A percentile compares a stretch with the other conserved stretches of the same genome.
These are phyloP conservation scores for Ditylenchus dipsaci DNA, from an alignment of 1,140 invertebrate genomes.

Conservation along the genomic window DNA sequence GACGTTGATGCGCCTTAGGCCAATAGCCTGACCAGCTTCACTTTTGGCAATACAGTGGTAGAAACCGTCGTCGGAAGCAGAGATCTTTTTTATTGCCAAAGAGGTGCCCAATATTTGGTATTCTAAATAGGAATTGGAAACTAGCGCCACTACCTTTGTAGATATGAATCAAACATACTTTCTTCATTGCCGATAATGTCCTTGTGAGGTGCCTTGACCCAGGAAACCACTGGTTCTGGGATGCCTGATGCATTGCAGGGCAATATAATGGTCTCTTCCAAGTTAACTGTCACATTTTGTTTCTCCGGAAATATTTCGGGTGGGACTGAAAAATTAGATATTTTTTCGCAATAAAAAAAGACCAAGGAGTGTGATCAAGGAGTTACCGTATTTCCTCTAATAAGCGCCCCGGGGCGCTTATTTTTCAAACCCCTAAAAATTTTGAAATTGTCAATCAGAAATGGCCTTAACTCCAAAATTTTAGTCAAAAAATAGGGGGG, in stretches of 20 bases:
- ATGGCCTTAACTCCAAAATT: too few species aligned
- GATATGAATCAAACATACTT: constrained; percentile 28
- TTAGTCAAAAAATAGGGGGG: too few species aligned
- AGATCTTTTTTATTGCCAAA: constrained; percentile 14
- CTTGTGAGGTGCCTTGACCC: constrained; percentile 40
- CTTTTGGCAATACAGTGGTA: constrained; percentile 50
- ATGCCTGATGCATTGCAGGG: constrained; percentile 51
- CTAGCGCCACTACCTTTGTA: neutral
- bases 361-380: neutral
- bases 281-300: too few species aligned
- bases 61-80: constrained; percentile 36
- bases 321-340: constrained; percentile 40
- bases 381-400: neutral
- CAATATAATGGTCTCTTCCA: constrained; percentile 36
- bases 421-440: too few species aligned
- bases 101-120: constrained; percentile 46
- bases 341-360: neutral
- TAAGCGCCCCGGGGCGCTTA: too few species aligned
- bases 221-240: constrained; percentile 36
- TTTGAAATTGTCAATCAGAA: too few species aligned
- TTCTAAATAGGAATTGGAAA: constrained; percentile 27
- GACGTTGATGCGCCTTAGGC: constrained; percentile 34
- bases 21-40: constrained; percentile 49
- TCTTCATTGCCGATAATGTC: constrained; percentile 41
- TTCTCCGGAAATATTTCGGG: constrained; percentile 46